These are phyloP conservation scores for Larimichthys crocea DNA, from an alignment of 2,113 vertebrate species.

Conservation along the genomic window DNA sequence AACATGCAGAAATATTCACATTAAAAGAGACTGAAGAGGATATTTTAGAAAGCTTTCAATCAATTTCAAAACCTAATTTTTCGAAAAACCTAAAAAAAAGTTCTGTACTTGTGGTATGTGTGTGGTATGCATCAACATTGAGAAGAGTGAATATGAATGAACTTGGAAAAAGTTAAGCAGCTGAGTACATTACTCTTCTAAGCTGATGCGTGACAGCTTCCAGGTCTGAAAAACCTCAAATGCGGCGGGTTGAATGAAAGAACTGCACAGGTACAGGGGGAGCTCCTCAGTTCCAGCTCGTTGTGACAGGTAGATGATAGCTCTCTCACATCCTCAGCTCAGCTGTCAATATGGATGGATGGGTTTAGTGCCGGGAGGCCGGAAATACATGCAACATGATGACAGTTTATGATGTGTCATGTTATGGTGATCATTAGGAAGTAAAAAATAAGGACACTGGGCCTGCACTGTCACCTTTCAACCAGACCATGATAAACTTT, in stretches of 20 bases:
- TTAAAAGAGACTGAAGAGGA: conserved; percentile 18
- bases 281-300: conserved; percentile 48
- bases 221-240: conserved; percentile 32
- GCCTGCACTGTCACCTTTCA: not conserved
- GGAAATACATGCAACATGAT: conserved; percentile 20
- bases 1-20: not conserved
- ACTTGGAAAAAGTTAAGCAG: not conserved
- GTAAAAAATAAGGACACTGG: conserved; percentile 3
- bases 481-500: not conserved
- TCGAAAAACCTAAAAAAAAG: conserved; percentile 28
- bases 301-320: conserved; percentile 72
- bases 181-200: conserved; percentile 17
- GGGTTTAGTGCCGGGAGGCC: conserved; percentile 8
- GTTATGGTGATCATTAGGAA: conserved; percentile 24
- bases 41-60: conserved; percentile 17
- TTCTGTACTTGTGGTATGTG: not conserved
- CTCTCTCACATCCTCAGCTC: conserved; percentile 46
- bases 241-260: conserved; percentile 35
- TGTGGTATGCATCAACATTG: not conserved
- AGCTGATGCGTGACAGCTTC: conserved; percentile 23
- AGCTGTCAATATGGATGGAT: conserved; percentile 68
- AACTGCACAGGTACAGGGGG: conserved; percentile 30
- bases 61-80: conserved; percentile 17
- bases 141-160: not conserved
- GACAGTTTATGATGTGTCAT: conserved; percentile 38